A percentile compares a stretch with the other conserved stretches of the same genome.
These are phyloP conservation scores for Urocynchramus pylzowi DNA, from an alignment of 2,113 vertebrate species.

Conservation along the genomic window DNA sequence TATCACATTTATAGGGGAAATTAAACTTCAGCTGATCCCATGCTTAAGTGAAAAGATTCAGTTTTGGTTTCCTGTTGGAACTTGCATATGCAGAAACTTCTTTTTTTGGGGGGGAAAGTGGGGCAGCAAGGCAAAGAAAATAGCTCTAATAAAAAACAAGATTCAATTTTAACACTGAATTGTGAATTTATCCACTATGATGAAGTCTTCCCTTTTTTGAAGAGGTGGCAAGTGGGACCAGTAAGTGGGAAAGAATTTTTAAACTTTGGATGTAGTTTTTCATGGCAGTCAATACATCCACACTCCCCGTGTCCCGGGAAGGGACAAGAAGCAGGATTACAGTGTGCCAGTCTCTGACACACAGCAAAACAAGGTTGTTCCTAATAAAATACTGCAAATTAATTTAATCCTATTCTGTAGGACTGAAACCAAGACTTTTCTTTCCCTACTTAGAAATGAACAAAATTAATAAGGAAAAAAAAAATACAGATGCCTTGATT, in stretches of 20 bases:
- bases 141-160: neutral
- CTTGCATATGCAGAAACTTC: neutral
- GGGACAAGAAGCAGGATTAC: neutral
- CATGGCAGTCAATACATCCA: fast-evolving
- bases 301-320: neutral
- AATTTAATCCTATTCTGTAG: neutral
- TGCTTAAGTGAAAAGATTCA: neutral
- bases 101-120: fast-evolving
- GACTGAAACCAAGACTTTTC: neutral
- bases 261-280: neutral
- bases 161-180: neutral
- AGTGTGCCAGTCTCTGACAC: neutral
- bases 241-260: neutral
- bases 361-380: neutral
- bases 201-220: neutral
- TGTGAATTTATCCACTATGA: neutral
- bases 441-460: neutral
- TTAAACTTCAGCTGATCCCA: neutral
- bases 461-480: neutral
- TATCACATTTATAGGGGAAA: neutral
- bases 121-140: neutral
- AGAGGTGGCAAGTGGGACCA: neutral
- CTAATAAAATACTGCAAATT: neutral
- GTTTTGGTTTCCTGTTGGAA: neutral
- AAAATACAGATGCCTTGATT: neutral